A percentile compares a stretch with the other conserved stretches of the same genome.
Evolutionary conservation across 2,113 vertebrate species (phyloP).

Genomic region (Xenopus borealis): DNA sequence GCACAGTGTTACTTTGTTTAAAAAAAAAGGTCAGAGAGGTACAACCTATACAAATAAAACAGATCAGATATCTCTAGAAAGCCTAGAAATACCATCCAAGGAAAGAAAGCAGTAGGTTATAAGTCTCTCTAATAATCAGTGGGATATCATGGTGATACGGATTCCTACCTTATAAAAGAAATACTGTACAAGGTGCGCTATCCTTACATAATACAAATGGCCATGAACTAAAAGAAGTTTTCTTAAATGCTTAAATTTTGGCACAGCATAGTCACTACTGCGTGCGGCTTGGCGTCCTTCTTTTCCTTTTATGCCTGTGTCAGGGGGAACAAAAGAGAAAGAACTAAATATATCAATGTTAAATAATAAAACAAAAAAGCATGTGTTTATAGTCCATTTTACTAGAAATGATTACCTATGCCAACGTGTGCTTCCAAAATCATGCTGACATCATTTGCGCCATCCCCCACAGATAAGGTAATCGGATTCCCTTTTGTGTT

Average conservation of each 20-base stretch:
- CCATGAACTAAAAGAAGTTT: conserved; percentile 91
- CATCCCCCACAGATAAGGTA: conserved; percentile 91
- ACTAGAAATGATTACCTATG: conserved; percentile 76
- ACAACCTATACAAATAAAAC: too few relatives aligned
- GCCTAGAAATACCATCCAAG: too few relatives aligned
- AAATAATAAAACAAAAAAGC: not conserved
- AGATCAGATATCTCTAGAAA: too few relatives aligned
- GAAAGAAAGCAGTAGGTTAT: too few relatives aligned
- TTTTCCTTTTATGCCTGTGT: conserved; percentile 91
- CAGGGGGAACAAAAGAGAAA: conserved; percentile 16
- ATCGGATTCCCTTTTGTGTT: conserved; percentile 89
- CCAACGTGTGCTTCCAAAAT: conserved; percentile 97
- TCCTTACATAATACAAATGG: conserved; percentile 97
- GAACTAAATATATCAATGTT: not conserved
- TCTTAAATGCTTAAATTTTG: conserved; percentile 93
- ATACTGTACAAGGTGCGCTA: conserved; percentile 97
- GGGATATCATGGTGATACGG: too few relatives aligned
- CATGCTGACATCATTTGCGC: conserved; percentile 98
- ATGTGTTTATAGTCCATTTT: not conserved
- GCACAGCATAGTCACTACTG: conserved; percentile 96
- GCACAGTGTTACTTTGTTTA: too few relatives aligned
- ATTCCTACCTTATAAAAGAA: conserved; percentile 95
- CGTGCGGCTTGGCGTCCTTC: conserved; percentile 93
- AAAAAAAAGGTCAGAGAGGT: too few relatives aligned
- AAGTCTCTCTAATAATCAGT: too few relatives aligned